Conservation (phyloP, 2,888 invertebrate species). For the Epistrophe eligans region DNA sequence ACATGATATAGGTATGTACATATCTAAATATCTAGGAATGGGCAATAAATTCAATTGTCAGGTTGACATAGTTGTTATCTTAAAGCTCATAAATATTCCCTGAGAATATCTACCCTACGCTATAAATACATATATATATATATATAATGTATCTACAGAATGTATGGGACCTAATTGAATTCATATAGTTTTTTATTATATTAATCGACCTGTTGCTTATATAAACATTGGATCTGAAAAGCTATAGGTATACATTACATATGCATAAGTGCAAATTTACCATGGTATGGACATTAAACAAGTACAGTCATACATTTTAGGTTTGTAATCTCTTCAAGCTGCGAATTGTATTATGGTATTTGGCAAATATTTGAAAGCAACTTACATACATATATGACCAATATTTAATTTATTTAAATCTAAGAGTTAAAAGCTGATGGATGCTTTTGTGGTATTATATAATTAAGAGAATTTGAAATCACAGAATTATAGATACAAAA, state of each 20-base stretch:
- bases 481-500: too few species aligned
- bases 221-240: background rate
- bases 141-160: too few species aligned
- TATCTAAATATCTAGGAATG: slow-evolving; percentile 32
- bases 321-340: too few species aligned
- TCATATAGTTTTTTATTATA: slow-evolving; percentile 51
- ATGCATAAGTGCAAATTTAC: slow-evolving; percentile 3
- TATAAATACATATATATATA: background rate
- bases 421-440: too few species aligned
- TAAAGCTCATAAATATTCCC: slow-evolving; percentile 45
- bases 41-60: slow-evolving; percentile 61
- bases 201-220: slow-evolving; percentile 66
- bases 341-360: too few species aligned
- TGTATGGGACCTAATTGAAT: slow-evolving; percentile 8
- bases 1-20: background rate
- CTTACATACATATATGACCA: too few species aligned
- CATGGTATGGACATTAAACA: background rate
- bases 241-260: background rate
- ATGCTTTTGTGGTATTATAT: too few species aligned
- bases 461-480: too few species aligned
- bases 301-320: too few species aligned
- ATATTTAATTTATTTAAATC: too few species aligned
- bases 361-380: too few species aligned
- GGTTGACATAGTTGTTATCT: slow-evolving; percentile 40
- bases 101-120: background rate